Percentiles rank a stretch among this genome's conserved stretches.
These are phyloP conservation scores for Willowsia nigromaculata DNA, from an alignment of 2,888 invertebrate species.

Conservation along the genomic window DNA sequence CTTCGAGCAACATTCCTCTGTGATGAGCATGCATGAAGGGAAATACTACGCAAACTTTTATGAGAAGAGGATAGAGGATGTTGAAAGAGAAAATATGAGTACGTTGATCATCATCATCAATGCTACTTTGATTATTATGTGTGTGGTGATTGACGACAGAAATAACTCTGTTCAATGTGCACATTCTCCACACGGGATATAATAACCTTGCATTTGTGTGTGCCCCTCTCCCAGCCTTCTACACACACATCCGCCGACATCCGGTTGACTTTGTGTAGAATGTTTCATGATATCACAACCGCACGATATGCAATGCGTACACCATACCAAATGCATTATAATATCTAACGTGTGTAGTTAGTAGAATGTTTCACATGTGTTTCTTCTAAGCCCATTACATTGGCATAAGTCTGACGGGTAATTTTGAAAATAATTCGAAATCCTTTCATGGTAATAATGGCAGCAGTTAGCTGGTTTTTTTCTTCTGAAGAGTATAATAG, in stretches of 20 bases:
- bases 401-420: not conserved
- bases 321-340: not conserved
- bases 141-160: constrained; percentile 37
- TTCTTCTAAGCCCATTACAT: not conserved
- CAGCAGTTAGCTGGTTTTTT: not conserved
- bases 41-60: not conserved
- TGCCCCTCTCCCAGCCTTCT: not conserved
- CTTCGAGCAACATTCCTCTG: not conserved
- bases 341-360: not conserved
- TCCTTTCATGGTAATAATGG: not conserved
- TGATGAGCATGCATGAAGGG: not conserved
- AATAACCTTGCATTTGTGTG: not conserved
- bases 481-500: not conserved
- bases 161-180: not conserved
- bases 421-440: not conserved
- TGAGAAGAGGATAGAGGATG: constrained; percentile 5
- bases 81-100: constrained; percentile 2
- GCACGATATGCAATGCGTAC: not conserved
- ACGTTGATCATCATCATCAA: not conserved
- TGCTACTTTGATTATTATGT: constrained; percentile 15
- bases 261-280: not conserved
- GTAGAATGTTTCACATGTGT: not conserved
- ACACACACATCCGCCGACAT: not conserved
- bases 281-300: not conserved
- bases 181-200: not conserved